Conservation (phyloP, 2,797 vertebrate genomes). For the Propithecus perrieri region DNA sequence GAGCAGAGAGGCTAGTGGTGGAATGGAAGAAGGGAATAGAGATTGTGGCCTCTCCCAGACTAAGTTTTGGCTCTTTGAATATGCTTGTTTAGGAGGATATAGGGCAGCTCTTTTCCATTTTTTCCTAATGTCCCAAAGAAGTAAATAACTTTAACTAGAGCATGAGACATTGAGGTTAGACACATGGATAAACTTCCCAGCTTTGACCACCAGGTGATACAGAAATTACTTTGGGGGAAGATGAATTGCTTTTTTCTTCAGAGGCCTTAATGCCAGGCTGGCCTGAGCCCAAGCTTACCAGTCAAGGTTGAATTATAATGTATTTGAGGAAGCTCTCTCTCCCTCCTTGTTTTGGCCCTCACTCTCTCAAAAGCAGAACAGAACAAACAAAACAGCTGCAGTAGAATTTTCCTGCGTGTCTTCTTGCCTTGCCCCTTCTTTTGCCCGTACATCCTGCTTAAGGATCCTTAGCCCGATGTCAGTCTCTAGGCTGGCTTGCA, state of each 20-base stretch:
- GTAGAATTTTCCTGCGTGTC: background rate
- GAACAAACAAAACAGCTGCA: background rate
- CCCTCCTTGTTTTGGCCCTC: background rate
- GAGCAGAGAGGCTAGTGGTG: background rate
- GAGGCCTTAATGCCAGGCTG: constrained; percentile 19
- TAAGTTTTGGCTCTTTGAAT: background rate
- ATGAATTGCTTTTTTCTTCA: constrained; percentile 54
- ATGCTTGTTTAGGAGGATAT: background rate
- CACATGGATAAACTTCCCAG: constrained; percentile 47
- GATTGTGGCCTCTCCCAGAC: background rate
- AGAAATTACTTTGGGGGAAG: constrained; percentile 17
- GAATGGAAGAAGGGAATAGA: background rate
- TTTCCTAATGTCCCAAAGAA: constrained; percentile 30
- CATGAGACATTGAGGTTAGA: constrained; percentile 43
- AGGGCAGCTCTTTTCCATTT: background rate
- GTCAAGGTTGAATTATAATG: constrained; percentile 35
- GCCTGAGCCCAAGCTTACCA: background rate
- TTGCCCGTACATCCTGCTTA: background rate
- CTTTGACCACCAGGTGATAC: constrained; percentile 37
- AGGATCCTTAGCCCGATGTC: constrained; percentile 36
- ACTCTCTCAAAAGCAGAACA: constrained; percentile 20
- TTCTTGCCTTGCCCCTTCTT: background rate
- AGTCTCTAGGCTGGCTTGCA: constrained; percentile 1
- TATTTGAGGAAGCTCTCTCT: background rate
- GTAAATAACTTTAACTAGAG: constrained; percentile 1